These are phyloP conservation scores for Littorina saxatilis DNA, from an alignment of 1,140 invertebrate species.

Conservation along the genomic window DNA sequence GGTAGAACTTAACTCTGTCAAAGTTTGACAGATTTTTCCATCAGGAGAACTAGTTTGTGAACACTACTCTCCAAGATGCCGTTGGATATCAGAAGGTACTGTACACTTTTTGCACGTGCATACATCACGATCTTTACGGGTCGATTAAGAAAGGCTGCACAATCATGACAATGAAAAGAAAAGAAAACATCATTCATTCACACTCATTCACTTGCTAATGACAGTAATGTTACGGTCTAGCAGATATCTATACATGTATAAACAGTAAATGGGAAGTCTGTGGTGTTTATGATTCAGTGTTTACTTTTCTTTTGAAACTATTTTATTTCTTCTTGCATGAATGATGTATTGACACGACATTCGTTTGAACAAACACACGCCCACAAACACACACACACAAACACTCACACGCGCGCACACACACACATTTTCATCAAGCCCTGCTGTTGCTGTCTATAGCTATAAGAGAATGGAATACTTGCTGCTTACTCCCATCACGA, in stretches of 20 bases:
- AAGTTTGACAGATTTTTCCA: background rate
- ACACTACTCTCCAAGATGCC: slow-evolving; percentile 22
- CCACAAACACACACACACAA: too few species aligned
- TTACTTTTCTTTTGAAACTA: too few species aligned
- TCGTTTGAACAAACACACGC: too few species aligned
- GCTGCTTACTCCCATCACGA: too few species aligned
- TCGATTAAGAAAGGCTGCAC: background rate
- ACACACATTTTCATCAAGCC: too few species aligned
- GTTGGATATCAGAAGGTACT: slow-evolving; percentile 42
- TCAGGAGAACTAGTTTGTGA: background rate
- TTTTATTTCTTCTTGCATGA: too few species aligned
- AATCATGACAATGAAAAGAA: background rate
- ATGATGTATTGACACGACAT: too few species aligned
- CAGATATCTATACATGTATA: too few species aligned
- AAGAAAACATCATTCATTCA: background rate
- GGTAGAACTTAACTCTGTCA: background rate
- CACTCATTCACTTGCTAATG: background rate
- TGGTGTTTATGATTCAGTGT: background rate
- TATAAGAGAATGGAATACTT: too few species aligned
- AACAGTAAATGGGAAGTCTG: too few species aligned
- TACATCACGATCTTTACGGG: background rate
- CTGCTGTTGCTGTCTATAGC: too few species aligned
- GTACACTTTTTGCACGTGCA: background rate
- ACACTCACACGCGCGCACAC: too few species aligned
- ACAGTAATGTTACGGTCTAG: background rate